A percentile compares a stretch with the other conserved stretches of the same genome.
These are phyloP conservation scores for Meda fulgida DNA, from an alignment of 2,797 vertebrate species.

Conservation along the genomic window DNA sequence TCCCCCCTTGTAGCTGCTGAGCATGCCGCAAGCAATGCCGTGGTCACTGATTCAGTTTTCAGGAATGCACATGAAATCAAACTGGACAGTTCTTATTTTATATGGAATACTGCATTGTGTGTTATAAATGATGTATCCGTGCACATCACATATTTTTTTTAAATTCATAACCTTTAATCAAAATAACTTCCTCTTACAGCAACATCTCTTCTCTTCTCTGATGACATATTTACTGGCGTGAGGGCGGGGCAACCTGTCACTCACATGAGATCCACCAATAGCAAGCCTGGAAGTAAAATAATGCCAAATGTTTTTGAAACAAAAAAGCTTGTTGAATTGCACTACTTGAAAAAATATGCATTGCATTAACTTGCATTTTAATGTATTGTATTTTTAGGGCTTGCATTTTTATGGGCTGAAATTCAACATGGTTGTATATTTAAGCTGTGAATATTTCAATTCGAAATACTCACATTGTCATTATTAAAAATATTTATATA, in stretches of 20 bases:
- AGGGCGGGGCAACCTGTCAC: neutral
- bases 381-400: no score
- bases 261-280: neutral
- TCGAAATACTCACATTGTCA: no score
- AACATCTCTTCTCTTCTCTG: neutral
- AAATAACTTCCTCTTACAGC: neutral
- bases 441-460: no score
- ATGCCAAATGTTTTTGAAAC: no score
- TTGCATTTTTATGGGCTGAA: no score
- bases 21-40: neutral
- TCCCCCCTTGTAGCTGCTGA: neutral
- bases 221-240: neutral
- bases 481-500: no score
- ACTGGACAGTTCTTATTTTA: neutral
- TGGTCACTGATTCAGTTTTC: neutral
- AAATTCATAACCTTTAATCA: neutral
- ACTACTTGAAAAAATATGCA: no score
- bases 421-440: no score
- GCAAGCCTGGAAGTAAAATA: neutral
- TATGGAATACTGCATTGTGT: no score
- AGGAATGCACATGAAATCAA: neutral
- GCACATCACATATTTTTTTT: no score
- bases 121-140: neutral
- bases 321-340: no score
- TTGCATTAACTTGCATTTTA: no score